Evolutionary conservation across 2,113 vertebrate genomes (phyloP).

Genomic region (Coryphaenoides rupestris): DNA sequence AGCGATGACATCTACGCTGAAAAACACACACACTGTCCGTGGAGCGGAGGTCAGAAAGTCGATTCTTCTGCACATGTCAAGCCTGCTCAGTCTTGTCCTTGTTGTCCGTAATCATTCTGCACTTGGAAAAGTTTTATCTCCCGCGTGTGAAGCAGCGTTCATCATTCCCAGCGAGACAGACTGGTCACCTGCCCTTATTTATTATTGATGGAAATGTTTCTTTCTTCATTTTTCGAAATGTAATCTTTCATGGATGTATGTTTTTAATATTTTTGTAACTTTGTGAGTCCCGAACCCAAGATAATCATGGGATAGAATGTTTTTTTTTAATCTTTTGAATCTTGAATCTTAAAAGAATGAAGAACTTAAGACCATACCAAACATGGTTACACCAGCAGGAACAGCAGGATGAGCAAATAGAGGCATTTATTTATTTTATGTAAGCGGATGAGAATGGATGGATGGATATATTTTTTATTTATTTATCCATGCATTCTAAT

Average conservation of each 20-base stretch:
- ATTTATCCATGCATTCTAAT: no score
- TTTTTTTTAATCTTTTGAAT: constrained; percentile 56
- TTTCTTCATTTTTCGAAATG: background rate
- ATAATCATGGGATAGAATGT: constrained; percentile 35
- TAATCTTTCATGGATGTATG: constrained; percentile 45
- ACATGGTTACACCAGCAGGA: background rate
- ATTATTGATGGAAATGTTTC: no score
- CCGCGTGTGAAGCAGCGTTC: no score
- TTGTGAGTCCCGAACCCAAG: no score
- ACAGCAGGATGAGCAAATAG: no score
- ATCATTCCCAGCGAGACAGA: no score
- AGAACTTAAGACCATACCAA: background rate
- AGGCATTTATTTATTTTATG: no score
- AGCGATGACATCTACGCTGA: constrained; percentile 28
- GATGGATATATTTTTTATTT: no score
- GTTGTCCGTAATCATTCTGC: background rate
- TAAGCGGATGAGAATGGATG: no score
- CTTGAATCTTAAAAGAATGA: constrained; percentile 15
- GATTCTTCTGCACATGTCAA: background rate
- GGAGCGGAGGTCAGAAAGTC: background rate
- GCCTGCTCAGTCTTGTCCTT: background rate
- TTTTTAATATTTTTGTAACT: no score
- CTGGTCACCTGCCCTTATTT: no score
- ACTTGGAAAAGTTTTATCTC: background rate
- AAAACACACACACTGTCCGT: background rate